Base-by-base conservation (phyloP, 2,888 invertebrate species). In the Xylocampa areola region DNA sequence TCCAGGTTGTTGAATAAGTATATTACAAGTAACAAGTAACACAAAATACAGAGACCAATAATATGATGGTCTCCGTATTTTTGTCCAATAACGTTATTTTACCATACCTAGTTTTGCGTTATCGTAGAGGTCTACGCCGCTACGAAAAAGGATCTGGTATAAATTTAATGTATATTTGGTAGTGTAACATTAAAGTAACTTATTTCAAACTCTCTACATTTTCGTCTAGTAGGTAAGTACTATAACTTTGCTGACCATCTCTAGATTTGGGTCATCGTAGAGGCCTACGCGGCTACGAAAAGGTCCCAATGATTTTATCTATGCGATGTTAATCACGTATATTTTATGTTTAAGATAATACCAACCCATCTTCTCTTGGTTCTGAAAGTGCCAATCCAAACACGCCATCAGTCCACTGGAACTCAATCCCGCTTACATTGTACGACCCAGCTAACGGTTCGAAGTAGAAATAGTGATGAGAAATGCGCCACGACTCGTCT, bases 341-440 rank as follows among this genome's bases (percentile, higher is more conserved):
- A 4, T 1, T 14, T 4, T 19, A 6, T 19, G 2, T 16, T 7
- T 17, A 7, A 5, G 13, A 7, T 19, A 30, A 53, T 37, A 47
- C 88, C 86, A 69, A 95, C 94, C 95, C 95, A 73, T 96, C 94
- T 4, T 91, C 88, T 61, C 94, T 93, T 0, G 93, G 91, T 25
- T 95, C 94, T 0, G 96, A 96, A 13, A 97, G 88, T 1, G 97
- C 96, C 65, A 97, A 81, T 11, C 96, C 96, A 74, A 97, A 97
- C 0, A 97, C 95, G 1, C 97, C 97, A 82, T 97, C 97, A 0
- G 96, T 97, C 97, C 97, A 97, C 82, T 97, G 97, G 95, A 97
- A 97, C 81, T 96, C 95, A 16, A 97, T 94, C 4, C 97, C 97
- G 35, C 95, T 96, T 10, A 97, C 95, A 73, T 96, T 96, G 85